phyloP scores from a whole-genome alignment of 1,140 invertebrate genomes.

The Andricus grossulariae region DNA sequence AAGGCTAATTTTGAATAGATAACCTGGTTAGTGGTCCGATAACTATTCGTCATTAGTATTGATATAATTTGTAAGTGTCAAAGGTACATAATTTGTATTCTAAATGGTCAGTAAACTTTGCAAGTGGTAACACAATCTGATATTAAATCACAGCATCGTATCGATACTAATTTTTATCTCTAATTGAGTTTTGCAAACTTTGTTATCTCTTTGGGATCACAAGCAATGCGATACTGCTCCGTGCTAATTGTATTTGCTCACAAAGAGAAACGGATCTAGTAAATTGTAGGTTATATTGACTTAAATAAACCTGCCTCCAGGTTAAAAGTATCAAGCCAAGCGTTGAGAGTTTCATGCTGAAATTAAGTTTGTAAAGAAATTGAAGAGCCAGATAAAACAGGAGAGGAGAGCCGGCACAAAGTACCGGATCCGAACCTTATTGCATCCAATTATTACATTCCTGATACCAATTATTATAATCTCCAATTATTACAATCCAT shows the following conservation, averaged over 20 bases:
- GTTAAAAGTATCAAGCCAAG: background rate
- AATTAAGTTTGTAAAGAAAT: conserved; percentile 23
- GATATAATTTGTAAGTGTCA: too few species aligned
- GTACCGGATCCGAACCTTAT: conserved; percentile 18
- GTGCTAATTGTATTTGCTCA: conserved; percentile 24
- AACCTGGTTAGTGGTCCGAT: too few species aligned
- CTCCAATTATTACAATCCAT: conserved; percentile 14
- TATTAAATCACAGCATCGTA: conserved; percentile 8
- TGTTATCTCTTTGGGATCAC: conserved; percentile 10
- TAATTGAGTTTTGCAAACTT: conserved; percentile 24
- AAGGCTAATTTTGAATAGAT: too few species aligned
- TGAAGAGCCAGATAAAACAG: conserved; percentile 30
- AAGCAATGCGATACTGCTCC: background rate
- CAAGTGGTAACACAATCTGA: conserved; percentile 7
- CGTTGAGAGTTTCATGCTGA: background rate
- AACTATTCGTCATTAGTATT: background rate
- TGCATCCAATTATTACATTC: conserved; percentile 25
- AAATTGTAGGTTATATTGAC: conserved; percentile 14
- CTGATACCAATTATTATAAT: conserved; percentile 25
- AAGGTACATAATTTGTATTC: too few species aligned
- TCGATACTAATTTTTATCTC: background rate
- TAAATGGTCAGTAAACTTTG: conserved; percentile 6
- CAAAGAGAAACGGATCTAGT: background rate
- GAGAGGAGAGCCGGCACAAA: conserved; percentile 2
- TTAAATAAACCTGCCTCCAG: background rate